Base-by-base conservation (phyloP, 23 tunicate species). In the Halocynthia roretzi region DNA sequence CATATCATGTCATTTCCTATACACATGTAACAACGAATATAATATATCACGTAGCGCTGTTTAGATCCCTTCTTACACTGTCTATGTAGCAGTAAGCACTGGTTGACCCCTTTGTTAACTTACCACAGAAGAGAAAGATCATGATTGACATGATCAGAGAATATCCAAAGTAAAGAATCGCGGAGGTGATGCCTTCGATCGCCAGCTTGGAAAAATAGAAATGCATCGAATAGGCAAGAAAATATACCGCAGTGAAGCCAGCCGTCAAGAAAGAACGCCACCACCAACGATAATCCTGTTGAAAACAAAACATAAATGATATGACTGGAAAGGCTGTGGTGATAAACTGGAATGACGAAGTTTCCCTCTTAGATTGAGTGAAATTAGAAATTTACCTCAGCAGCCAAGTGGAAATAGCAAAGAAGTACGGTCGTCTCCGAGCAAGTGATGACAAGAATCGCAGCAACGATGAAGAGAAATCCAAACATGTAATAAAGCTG, bases 401-500 rank as follows among this genome's bases (percentile, higher is more conserved):
- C 87, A 56, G 99, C 91, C 12, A 96, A 83, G 75, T 96, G 99
- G 83, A 96, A 96, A 74, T 96, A 96, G 81, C 99, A 96, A 5
- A 96, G 85, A 7, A 96, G 93, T 15, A 96, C 83, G 50, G 99
- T 79, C 8, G 99, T 96, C 63, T 96, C 99, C 56, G 88, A 85
- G 81, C 96, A 90, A 12, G 97, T 96, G 62, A 96, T 90, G 61
- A 90, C 96, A 6, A 96, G 83, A 21, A 96, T 96, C 51, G 86
- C 52, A 7, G 91, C 90, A 0, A 96, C 96, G 52, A 96, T 80
- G 71, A 96, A 86, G 58, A 96, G 67, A 77, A 96, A 90, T 4
- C 99, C 99, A 54, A 96, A 96, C 99, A 96, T 96, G 81, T 96
- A 96, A 70, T 96, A 96, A 31, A 96, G 77, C 79, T 96, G 99